These are phyloP conservation scores for Orius insidiosus DNA, from an alignment of 1,140 invertebrate genomes.

Conservation along the genomic window DNA sequence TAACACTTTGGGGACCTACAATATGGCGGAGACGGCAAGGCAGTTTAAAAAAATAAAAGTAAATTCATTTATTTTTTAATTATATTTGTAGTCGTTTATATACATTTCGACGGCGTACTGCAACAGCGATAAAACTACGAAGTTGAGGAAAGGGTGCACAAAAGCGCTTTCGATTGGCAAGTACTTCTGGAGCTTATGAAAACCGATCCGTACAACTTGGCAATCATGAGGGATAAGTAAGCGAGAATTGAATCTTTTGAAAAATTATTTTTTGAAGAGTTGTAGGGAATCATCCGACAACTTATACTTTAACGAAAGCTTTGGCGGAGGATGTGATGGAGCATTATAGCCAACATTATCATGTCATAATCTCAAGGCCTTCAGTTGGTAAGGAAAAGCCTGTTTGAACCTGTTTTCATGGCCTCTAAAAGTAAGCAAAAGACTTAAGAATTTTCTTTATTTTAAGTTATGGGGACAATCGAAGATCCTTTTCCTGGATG, in stretches of 20 bases:
- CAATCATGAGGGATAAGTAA: background rate
- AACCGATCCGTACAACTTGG: background rate
- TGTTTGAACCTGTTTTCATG: no score
- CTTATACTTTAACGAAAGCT: slow-evolving; percentile 2
- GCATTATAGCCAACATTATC: background rate
- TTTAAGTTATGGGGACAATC: background rate
- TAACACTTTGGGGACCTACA: background rate
- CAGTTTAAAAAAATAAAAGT: background rate
- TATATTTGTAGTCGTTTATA: background rate
- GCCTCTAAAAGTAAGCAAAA: no score
- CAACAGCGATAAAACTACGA: background rate
- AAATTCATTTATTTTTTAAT: background rate
- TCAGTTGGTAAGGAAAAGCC: slow-evolving; percentile 1
- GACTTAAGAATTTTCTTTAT: no score
- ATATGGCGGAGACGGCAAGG: background rate
- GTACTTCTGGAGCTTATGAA: background rate
- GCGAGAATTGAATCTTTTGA: background rate
- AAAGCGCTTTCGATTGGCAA: background rate
- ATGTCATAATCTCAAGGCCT: background rate
- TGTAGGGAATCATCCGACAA: background rate
- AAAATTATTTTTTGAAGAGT: background rate
- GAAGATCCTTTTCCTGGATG: slow-evolving; percentile 1
- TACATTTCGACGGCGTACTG: background rate
- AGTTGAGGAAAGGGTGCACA: slow-evolving; percentile 1
- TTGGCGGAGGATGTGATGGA: background rate